Evolutionary conservation across 1,140 invertebrate genomes (phyloP).

Genomic region (Lasioglossum baleicum): DNA sequence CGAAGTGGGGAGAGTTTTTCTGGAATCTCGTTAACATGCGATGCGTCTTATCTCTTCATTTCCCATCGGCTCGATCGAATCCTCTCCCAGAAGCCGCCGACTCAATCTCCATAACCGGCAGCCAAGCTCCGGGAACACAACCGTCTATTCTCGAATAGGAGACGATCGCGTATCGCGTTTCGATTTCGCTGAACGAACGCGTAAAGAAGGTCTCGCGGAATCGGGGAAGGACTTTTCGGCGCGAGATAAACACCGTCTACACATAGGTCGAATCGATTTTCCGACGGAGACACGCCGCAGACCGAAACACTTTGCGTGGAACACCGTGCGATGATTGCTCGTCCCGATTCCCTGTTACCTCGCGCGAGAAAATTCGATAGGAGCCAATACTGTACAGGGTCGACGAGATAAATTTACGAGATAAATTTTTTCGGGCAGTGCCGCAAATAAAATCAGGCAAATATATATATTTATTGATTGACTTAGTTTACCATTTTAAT

Average conservation of each 20-base stretch:
- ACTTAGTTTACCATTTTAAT: no score
- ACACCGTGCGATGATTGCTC: slow-evolving; percentile 8
- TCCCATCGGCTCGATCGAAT: not conserved
- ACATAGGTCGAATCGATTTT: not conserved
- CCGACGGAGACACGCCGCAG: not conserved
- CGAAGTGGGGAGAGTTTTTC: no score
- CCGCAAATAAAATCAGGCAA: no score
- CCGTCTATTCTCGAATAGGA: slow-evolving; percentile 7
- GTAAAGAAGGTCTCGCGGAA: not conserved
- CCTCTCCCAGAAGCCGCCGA: not conserved
- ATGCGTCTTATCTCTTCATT: not conserved
- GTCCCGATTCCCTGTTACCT: not conserved
- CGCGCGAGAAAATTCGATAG: not conserved
- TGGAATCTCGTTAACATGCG: not conserved
- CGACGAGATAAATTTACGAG: no score
- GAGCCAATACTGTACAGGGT: not conserved
- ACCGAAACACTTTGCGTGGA: slow-evolving; percentile 9
- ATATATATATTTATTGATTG: no score
- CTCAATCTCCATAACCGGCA: slow-evolving; percentile 10
- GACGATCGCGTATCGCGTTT: slow-evolving; percentile 15
- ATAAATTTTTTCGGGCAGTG: no score
- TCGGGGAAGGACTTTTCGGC: not conserved
- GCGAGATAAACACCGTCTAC: slow-evolving; percentile 5
- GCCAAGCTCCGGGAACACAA: not conserved
- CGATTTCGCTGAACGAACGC: slow-evolving; percentile 16